Percentiles rank a stretch among this genome's conserved stretches.
Conservation (phyloP, 2,888 invertebrate genomes). For the Diadegma fenestrale region DNA sequence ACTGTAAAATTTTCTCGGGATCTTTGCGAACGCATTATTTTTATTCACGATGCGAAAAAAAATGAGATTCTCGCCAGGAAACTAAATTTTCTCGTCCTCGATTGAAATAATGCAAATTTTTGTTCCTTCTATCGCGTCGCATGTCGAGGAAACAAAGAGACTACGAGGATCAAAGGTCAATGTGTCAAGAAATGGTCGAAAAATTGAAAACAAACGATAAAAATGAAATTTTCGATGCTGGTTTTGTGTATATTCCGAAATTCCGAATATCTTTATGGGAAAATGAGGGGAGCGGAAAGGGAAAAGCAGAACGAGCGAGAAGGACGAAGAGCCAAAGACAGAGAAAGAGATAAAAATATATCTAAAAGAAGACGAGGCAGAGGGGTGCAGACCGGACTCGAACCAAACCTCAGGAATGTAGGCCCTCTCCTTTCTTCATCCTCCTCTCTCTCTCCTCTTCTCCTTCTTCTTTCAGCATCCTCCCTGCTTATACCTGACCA, state of each 20-base stretch:
- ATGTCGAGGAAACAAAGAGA: background rate
- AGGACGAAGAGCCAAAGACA: conserved; percentile 31
- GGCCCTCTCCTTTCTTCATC: conserved; percentile 67
- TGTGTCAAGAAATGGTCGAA: conserved; percentile 12
- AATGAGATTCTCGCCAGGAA: background rate
- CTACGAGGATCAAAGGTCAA: conserved; percentile 21
- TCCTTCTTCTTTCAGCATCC: conserved; percentile 23
- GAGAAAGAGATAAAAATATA: background rate
- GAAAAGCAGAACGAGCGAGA: conserved; percentile 50
- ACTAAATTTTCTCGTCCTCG: background rate
- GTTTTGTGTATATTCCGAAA: conserved; percentile 61
- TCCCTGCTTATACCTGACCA: conserved; percentile 41
- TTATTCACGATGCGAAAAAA: background rate
- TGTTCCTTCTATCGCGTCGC: background rate
- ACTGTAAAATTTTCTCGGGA: background rate
- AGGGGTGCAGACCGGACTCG: conserved; percentile 62
- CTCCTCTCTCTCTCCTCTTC: conserved; percentile 21
- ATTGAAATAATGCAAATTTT: background rate
- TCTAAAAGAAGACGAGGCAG: conserved; percentile 29
- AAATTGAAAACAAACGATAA: conserved; percentile 16
- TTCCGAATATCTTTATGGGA: conserved; percentile 62
- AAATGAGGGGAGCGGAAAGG: conserved; percentile 40
- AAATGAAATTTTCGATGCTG: conserved; percentile 41
- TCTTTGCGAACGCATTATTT: background rate
- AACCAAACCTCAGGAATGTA: conserved; percentile 78